A percentile compares a stretch with the other conserved stretches of the same genome.
Conservation (phyloP, 2,797 vertebrate species). For the Carduelis carduelis region DNA sequence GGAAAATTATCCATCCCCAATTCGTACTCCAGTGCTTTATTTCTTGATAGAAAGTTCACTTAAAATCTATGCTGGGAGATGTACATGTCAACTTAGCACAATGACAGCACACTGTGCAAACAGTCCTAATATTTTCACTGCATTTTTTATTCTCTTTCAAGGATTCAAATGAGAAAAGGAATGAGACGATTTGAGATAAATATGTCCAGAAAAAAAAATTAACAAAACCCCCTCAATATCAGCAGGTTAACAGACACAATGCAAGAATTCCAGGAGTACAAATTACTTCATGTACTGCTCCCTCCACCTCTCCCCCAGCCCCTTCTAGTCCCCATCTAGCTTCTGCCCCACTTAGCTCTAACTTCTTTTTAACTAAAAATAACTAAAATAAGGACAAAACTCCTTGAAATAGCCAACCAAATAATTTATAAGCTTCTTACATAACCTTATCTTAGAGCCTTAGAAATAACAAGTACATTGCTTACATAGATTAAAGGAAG, state of each 20-base stretch:
- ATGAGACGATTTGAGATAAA: neutral
- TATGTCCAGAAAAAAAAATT: neutral
- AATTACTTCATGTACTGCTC: neutral
- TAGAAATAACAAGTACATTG: neutral
- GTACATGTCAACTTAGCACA: rapidly evolving
- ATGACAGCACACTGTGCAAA: neutral
- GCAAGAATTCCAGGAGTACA: neutral
- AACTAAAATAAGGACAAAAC: neutral
- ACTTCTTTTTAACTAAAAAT: neutral
- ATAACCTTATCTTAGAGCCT: neutral
- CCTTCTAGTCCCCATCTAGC: neutral
- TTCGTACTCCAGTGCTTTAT: neutral
- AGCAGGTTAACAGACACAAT: neutral
- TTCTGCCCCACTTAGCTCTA: neutral
- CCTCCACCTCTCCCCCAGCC: neutral
- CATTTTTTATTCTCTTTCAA: neutral
- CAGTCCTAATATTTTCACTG: neutral
- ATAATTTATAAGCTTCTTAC: neutral
- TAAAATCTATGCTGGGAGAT: neutral
- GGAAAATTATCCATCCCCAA: neutral
- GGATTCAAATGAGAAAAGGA: neutral
- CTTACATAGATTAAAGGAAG: neutral
- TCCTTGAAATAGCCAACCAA: neutral
- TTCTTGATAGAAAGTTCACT: neutral
- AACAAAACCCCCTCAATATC: neutral